Conservation (phyloP, 2,888 invertebrate genomes). For the Orthosia gothica region DNA sequence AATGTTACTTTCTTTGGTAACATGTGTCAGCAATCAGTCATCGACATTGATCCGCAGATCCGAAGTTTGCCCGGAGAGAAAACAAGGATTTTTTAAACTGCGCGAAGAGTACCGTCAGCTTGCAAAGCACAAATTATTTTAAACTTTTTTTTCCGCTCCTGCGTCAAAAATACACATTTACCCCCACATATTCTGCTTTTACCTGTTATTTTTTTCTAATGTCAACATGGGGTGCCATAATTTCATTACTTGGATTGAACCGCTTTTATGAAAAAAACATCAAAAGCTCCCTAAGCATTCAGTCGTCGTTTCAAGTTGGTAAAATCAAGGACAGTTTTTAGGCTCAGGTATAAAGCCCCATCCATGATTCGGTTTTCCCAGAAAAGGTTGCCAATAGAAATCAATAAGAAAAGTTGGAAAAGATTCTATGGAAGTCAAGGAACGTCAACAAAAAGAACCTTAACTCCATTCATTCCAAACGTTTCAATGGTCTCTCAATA, state of each 20-base stretch:
- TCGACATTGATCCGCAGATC: not conserved
- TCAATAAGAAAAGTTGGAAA: too few relatives aligned
- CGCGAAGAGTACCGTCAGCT: not conserved
- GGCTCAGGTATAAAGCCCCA: constrained; percentile 18
- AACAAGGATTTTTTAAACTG: not conserved
- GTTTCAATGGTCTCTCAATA: too few relatives aligned
- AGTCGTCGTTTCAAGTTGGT: constrained; percentile 18
- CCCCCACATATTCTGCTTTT: not conserved
- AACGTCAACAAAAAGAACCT: too few relatives aligned
- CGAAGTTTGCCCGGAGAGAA: not conserved
- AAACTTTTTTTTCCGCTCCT: not conserved
- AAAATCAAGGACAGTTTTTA: constrained; percentile 9
- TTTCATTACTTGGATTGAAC: constrained; percentile 25
- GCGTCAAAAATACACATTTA: not conserved
- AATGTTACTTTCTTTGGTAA: not conserved
- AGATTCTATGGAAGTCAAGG: too few relatives aligned
- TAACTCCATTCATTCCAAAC: too few relatives aligned
- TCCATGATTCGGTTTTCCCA: not conserved
- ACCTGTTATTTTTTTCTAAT: not conserved
- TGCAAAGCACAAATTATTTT: not conserved
- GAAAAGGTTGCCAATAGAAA: too few relatives aligned
- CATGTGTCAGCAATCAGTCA: not conserved
- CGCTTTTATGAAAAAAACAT: constrained; percentile 10
- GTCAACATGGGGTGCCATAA: not conserved
- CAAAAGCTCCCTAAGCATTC: constrained; percentile 22